Conservation (phyloP, 2,113 vertebrate genomes). For the Melozone crissalis region DNA sequence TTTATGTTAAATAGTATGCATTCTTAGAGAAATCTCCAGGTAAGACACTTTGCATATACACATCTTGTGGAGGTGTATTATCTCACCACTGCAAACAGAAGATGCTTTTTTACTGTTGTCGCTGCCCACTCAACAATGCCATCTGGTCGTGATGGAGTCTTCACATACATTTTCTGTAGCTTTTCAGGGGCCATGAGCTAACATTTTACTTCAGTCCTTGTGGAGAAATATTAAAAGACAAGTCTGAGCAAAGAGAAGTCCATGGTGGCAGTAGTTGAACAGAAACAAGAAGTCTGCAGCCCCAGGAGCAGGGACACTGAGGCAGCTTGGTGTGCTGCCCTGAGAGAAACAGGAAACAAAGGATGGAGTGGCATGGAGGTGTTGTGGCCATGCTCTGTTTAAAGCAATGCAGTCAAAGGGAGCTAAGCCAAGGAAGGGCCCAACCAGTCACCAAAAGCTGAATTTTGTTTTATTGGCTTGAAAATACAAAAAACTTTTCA, state of each 20-base stretch:
- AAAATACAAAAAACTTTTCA: neutral
- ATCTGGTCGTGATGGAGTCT: rapidly evolving
- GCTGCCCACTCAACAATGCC: neutral
- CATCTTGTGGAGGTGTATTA: neutral
- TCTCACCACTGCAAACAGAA: neutral
- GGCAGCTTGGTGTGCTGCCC: neutral
- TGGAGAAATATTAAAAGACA: neutral
- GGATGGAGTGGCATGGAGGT: neutral
- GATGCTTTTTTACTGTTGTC: neutral
- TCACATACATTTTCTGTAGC: neutral
- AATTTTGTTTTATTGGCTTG: neutral
- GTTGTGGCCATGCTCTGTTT: neutral
- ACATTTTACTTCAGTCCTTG: neutral
- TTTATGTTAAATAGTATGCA: neutral
- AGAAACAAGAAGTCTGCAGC: neutral
- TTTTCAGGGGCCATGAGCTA: neutral
- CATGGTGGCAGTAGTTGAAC: neutral
- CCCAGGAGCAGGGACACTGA: neutral
- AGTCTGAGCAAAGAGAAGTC: neutral
- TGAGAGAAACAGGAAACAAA: neutral
- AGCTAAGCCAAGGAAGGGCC: neutral
- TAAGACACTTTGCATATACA: neutral
- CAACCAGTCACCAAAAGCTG: neutral
- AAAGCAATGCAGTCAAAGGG: neutral
- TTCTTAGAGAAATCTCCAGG: neutral